A percentile compares a stretch with the other conserved stretches of the same genome.
These are phyloP conservation scores for Margaritifera margaritifera DNA, from an alignment of 2,888 invertebrate genomes.

Conservation along the genomic window DNA sequence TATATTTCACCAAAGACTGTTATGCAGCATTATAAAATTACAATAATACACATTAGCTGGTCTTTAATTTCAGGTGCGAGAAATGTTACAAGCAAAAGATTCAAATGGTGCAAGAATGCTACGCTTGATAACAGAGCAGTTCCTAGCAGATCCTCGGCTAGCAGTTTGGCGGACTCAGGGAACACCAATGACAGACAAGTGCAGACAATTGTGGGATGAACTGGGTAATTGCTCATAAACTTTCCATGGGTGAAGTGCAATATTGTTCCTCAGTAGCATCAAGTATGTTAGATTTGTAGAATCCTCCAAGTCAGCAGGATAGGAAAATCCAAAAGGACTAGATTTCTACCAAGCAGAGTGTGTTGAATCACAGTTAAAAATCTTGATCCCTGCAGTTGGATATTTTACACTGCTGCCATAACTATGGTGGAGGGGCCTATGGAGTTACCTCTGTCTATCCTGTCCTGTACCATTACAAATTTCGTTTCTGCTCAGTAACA, in stretches of 20 bases:
- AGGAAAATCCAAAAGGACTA: no score
- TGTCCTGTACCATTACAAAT: no score
- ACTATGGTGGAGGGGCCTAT: no score
- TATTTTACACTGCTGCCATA: no score
- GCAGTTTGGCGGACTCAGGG: constrained; percentile 87
- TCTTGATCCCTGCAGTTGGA: no score
- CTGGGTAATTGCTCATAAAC: constrained; percentile 75
- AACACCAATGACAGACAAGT: constrained; percentile 89
- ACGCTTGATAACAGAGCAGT: constrained; percentile 89
- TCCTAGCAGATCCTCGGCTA: constrained; percentile 86
- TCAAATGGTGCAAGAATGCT: constrained; percentile 90
- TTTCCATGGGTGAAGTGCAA: not conserved
- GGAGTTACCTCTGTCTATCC: no score
- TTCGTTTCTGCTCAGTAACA: no score
- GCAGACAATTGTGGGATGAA: constrained; percentile 89
- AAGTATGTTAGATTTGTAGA: no score
- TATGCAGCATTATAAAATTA: not conserved
- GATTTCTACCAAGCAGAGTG: no score
- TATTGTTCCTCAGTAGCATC: not conserved
- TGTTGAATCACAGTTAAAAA: no score
- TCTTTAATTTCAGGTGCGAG: constrained; percentile 79
- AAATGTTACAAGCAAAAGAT: constrained; percentile 88
- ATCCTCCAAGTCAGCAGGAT: no score
- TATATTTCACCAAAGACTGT: not conserved
- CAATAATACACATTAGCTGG: not conserved